Base-by-base conservation (phyloP, 2,888 invertebrate species). In the Ceramica pisi region DNA sequence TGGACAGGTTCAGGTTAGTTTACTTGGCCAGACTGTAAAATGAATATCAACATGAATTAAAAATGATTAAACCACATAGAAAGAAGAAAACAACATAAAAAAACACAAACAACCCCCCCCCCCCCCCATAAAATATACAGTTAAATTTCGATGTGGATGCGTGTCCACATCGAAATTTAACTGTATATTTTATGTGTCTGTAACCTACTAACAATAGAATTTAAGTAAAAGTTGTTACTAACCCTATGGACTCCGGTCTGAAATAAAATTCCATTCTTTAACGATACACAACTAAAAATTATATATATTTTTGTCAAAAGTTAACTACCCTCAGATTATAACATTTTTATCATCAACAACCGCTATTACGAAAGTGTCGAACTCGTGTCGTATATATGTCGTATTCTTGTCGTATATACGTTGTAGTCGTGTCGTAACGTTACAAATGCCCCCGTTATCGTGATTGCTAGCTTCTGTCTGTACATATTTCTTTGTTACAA, bases 391-490 rank as follows among this genome's bases (percentile, higher is more conserved):
- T 68, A 77, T 74, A 60, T 26, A 50, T 44, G 67, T 76, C 77
- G 76, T 67, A 75, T 50, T 16, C 4, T 4, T 75, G 66, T 80
- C 67, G 80, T 80, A 80, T 80, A 65, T 41, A 62, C 26, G 75
- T 64, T 82, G 67, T 56, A 38, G 62, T 60, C 76, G 64, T 84
- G 84, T 81, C 84, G 81, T 83, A 60, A 70, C 81, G 84, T 80
- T 66, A 80, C 72, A 73, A 84, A 81, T 70, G 82, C 19, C 67
- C 57, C 67, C 84, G 81, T 81, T 81, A 81, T 84, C 67, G 84
- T 81, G 81, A 81, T 84, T 76, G 75, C 84, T 84, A 60, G 78
- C 84, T 72, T 83, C 81, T 83, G 81, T 75, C 65, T 60, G 48
- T 69, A 68, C 63, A 80, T 69, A 83, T 75, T 82, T 79, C 79